Conservation (phyloP, 2,113 vertebrate genomes). For the Sinosuthora webbiana region DNA sequence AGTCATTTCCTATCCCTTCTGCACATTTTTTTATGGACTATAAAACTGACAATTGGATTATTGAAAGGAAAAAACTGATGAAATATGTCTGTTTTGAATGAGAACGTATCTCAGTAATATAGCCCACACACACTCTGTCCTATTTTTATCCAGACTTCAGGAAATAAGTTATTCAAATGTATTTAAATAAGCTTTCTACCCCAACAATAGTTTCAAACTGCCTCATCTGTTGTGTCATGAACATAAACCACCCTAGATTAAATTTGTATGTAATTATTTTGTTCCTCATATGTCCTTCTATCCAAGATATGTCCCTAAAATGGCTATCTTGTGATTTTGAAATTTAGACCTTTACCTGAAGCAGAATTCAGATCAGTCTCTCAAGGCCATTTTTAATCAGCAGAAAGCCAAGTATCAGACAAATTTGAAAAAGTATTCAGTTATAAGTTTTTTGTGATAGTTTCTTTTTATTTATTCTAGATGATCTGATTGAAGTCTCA, state of each 20-base stretch:
- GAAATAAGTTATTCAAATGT: constrained; percentile 55
- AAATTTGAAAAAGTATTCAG: background rate
- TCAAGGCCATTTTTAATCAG: background rate
- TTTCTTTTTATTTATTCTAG: background rate
- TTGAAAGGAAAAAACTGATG: constrained; percentile 41
- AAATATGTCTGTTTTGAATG: constrained; percentile 54
- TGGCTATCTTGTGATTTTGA: background rate
- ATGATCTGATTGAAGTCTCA: background rate
- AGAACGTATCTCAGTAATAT: background rate
- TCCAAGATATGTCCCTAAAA: background rate
- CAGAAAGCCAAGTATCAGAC: background rate
- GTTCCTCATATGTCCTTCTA: background rate
- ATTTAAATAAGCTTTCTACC: constrained; percentile 29
- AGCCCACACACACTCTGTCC: background rate
- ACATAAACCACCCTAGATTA: background rate
- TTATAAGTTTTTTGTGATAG: background rate
- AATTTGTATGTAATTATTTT: constrained; percentile 32
- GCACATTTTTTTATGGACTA: constrained; percentile 1
- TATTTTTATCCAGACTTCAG: constrained; percentile 52
- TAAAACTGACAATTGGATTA: constrained; percentile 60
- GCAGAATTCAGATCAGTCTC: background rate
- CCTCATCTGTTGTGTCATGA: background rate
- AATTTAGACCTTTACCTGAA: background rate
- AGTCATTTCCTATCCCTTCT: constrained; percentile 59
- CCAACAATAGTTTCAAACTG: background rate